Evolutionary conservation across 1,140 invertebrate genomes (phyloP).

Genomic region (Cydia pomonella): DNA sequence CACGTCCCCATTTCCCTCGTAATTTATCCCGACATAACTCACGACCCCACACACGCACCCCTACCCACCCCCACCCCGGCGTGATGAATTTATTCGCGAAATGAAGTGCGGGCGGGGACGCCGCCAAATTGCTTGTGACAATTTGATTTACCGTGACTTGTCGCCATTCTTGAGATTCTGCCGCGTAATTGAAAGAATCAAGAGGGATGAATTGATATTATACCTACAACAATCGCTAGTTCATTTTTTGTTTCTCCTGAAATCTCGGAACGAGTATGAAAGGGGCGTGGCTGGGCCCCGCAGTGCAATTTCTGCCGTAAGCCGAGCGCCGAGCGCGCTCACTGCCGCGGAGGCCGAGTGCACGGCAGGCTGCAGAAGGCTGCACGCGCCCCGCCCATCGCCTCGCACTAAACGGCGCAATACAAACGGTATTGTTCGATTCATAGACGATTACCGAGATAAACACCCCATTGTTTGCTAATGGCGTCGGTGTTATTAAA

Average conservation of each 20-base stretch:
- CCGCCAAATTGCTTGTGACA: slow-evolving; percentile 32
- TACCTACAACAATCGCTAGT: background rate
- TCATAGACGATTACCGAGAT: slow-evolving; percentile 1
- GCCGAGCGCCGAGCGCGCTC: background rate
- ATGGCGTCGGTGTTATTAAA: background rate
- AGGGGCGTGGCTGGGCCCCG: background rate
- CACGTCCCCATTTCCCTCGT: background rate
- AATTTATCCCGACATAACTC: background rate
- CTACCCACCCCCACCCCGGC: slow-evolving; percentile 11
- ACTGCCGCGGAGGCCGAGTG: background rate
- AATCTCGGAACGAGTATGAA: background rate
- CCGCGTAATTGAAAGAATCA: slow-evolving; percentile 27
- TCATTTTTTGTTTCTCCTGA: background rate
- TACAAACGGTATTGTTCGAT: background rate
- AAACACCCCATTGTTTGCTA: slow-evolving; percentile 9
- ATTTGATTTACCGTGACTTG: slow-evolving; percentile 28
- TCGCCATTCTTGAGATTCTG: slow-evolving; percentile 24
- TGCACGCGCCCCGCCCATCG: background rate
- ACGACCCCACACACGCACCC: background rate
- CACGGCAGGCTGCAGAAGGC: slow-evolving; percentile 8
- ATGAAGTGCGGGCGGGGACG: slow-evolving; percentile 46
- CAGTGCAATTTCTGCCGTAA: background rate
- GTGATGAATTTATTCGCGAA: slow-evolving; percentile 56
- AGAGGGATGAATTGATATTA: slow-evolving; percentile 2
- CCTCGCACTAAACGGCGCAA: background rate